Evolutionary conservation across 2,888 invertebrate genomes (phyloP), one percentile per base, ranked within the genome.

Genomic region (Stenolophus ochropezus): DNA sequence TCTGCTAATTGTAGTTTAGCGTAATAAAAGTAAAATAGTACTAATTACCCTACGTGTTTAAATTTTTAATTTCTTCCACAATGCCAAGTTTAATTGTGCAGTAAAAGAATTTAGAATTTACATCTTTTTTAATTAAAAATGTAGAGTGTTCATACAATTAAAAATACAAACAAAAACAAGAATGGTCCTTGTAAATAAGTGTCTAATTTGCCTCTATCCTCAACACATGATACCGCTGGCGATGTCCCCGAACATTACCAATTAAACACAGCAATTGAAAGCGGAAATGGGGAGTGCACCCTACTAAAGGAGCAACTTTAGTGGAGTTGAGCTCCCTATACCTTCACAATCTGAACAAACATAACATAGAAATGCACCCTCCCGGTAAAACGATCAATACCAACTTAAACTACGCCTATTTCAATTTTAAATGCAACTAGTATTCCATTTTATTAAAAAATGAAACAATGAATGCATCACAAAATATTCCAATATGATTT

Each of bases 221-320:
- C 51, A 53, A 77, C 77, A 77, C 77, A 77, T 77, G 77, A 77
- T 77, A 61, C 61, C 61, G 25, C 20, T 76, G 47, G 61, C 61
- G 47, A 47, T 65, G 65, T 65, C 65, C 77, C 23, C 23, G 33
- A 25, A 47, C 65, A 65, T 61, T 77, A 61, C 77, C 61, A 77
- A 77, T 77, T 77, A 77, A 77, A 65, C 27, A 4, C 23, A 16
- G 53, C 74, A 75, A 75, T 75, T 75, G 69, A 42, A 69, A 69
- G 33, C 69, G 69, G 69, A 69, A 69, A 69, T 69, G 69, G 69
- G 69, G 69, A 69, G 42, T 69, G 21, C 33, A 33, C 69, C 69
- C 69, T 61, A 61, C 33, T 42, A 42, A 42, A 42, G 33, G 33
- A 42, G 2, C 33, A 42, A 8, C 11, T 42, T 42, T 6, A 42